Base-by-base conservation (phyloP, 2,888 invertebrate species). In the Tetrapedia diversipes region DNA sequence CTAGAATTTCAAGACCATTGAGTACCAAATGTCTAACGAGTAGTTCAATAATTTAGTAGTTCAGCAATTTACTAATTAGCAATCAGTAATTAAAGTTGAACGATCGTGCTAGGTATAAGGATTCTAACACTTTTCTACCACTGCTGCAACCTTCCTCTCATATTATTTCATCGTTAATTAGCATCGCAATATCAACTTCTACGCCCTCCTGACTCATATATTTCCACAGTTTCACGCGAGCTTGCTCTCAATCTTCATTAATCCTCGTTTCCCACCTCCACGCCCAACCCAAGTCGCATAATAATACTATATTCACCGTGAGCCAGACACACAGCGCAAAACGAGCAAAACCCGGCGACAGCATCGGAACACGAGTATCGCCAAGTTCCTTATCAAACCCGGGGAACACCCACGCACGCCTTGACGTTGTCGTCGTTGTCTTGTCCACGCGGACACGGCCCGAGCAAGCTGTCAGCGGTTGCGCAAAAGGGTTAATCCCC, bases 401-500 rank as follows among this genome's bases (percentile, higher is more conserved):
- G 4, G 14, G 34, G 57, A 56, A 57, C 66, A 47, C 66, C 66
- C 47, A 59, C 66, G 66, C 59, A n/a, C 24, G n/a, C 10, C 45
- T 66, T 43, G 45, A 45, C 57, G 57, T 32, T 11, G 41, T n/a
- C n/a, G n/a, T n/a, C n/a, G n/a, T n/a, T n/a, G n/a, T n/a, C n/a
- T n/a, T 14, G 41, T 29, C 32, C 47, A 10, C 16, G 29, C 27
- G 32, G 43, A 19, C 24, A 45, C 29, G 45, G 43, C 14, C 43
- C 32, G 63, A 63, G 27, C 49, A 27, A 34, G 54, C 56, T 61
- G 63, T 69, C 68, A 61, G 45, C 41, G 56, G 41, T 71, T 71
- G 70, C 67, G 70, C 70, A 71, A 70, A 65, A 57, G 56, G 54
- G 56, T 67, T 71, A 57, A 49, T 51, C 54, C 54, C 11, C n/a